A percentile compares a stretch with the other conserved stretches of the same genome.
phyloP scores from a whole-genome alignment of 2,888 invertebrate species.

The Iselma pallidipennis region DNA sequence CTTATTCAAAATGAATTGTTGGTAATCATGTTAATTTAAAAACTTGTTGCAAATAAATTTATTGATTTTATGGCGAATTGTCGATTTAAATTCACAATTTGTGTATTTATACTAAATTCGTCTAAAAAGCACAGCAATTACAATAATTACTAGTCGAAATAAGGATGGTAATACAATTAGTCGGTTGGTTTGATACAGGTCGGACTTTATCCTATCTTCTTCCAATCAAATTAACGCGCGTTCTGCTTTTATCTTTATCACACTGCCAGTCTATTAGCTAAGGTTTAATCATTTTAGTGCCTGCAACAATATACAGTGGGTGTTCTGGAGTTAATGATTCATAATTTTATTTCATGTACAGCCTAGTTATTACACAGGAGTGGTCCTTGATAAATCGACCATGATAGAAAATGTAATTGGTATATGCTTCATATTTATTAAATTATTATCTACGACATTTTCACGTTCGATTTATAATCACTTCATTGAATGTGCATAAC shows the following conservation, averaged over 20 bases:
- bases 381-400: conserved; percentile 28
- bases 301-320: conserved; percentile 28
- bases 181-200: conserved; percentile 38
- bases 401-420: conserved; percentile 25
- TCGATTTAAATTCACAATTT: neutral
- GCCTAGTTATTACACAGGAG: conserved; percentile 25
- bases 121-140: conserved; percentile 37
- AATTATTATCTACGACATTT: conserved; percentile 19
- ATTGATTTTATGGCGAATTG: neutral
- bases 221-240: conserved; percentile 34
- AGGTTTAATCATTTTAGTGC: conserved; percentile 35
- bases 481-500: no score
- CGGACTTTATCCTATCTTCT: conserved; percentile 29
- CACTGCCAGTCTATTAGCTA: conserved; percentile 21
- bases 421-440: conserved; percentile 16
- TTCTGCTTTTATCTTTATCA: conserved; percentile 31
- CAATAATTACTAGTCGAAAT: conserved; percentile 41
- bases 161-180: conserved; percentile 44
- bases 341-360: conserved; percentile 26
- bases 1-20: neutral
- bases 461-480: neutral
- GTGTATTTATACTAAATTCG: neutral
- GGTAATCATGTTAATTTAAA: neutral
- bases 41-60: neutral
- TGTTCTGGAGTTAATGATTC: conserved; percentile 31